These are phyloP conservation scores for Hoplias malabaricus DNA, from an alignment of 2,113 vertebrate species.

Conservation along the genomic window DNA sequence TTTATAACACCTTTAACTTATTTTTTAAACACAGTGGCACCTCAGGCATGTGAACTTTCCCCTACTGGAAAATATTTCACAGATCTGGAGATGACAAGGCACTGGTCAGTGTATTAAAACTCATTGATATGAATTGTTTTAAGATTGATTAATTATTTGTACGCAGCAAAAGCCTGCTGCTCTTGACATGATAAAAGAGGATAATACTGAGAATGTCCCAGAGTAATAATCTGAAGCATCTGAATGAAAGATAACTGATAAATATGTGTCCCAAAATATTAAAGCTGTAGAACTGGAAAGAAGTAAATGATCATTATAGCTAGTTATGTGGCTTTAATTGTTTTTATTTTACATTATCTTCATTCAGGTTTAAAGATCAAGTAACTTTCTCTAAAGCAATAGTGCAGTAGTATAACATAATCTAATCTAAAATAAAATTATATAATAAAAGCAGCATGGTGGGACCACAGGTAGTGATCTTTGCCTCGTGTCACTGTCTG, in stretches of 20 bases:
- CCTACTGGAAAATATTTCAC: neutral
- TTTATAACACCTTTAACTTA: neutral
- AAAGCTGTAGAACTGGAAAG: neutral
- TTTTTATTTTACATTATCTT: too few relatives aligned
- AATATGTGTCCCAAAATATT: neutral
- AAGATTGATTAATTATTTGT: neutral
- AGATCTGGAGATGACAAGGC: neutral
- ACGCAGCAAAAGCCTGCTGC: neutral
- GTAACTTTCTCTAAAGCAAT: too few relatives aligned
- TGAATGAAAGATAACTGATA: neutral
- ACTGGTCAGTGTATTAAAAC: neutral
- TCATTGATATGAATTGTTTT: neutral
- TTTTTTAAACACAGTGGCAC: neutral
- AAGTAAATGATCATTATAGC: neutral
- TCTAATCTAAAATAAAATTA: too few relatives aligned
- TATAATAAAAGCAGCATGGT: too few relatives aligned
- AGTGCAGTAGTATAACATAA: too few relatives aligned
- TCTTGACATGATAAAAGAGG: neutral
- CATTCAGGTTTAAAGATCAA: too few relatives aligned
- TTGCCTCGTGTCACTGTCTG: too few relatives aligned
- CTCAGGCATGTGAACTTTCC: constrained; percentile 5
- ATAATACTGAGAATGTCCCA: neutral
- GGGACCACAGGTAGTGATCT: too few relatives aligned
- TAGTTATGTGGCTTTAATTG: too few relatives aligned
- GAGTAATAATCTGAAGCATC: neutral